A percentile compares a stretch with the other conserved stretches of the same genome.
These are phyloP conservation scores for Aphidius ervi DNA, from an alignment of 1,140 invertebrate genomes.

Conservation along the genomic window DNA sequence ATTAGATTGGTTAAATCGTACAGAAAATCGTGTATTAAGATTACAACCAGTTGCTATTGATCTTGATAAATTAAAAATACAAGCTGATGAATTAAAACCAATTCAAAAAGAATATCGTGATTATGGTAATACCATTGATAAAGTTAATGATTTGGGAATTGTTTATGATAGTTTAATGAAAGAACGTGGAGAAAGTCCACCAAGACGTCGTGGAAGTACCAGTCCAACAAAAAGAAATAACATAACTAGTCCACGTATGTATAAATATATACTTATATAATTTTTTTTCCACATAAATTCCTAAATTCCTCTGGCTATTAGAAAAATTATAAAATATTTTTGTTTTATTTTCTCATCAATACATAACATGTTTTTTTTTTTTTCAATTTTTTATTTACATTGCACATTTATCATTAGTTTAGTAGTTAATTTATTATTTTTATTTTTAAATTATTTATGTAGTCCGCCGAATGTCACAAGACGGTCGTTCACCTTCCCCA, in stretches of 20 bases:
- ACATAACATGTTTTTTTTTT: constrained; percentile 4
- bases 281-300: neutral
- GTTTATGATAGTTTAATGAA: constrained; percentile 77
- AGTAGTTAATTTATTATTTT: constrained; percentile 20
- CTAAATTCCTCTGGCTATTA: neutral
- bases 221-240: constrained; percentile 73
- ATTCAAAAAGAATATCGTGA: constrained; percentile 86
- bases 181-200: constrained; percentile 71
- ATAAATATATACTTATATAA: constrained; percentile 5
- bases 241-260: constrained; percentile 55
- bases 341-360: neutral
- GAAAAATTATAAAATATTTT: neutral
- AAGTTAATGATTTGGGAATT: constrained; percentile 84
- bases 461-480: constrained; percentile 66
- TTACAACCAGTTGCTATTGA: constrained; percentile 83
- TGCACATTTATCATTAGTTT: constrained; percentile 30
- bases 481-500: constrained; percentile 76
- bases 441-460: constrained; percentile 42
- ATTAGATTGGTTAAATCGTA: constrained; percentile 76
- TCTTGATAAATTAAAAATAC: constrained; percentile 75
- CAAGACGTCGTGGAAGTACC: constrained; percentile 58
- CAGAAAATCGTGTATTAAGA: constrained; percentile 68
- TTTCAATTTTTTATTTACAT: constrained; percentile 1
- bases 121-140: constrained; percentile 81
- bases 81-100: constrained; percentile 84